These are phyloP conservation scores for Holotrichia oblita DNA, from an alignment of 1,140 invertebrate species.

Conservation along the genomic window DNA sequence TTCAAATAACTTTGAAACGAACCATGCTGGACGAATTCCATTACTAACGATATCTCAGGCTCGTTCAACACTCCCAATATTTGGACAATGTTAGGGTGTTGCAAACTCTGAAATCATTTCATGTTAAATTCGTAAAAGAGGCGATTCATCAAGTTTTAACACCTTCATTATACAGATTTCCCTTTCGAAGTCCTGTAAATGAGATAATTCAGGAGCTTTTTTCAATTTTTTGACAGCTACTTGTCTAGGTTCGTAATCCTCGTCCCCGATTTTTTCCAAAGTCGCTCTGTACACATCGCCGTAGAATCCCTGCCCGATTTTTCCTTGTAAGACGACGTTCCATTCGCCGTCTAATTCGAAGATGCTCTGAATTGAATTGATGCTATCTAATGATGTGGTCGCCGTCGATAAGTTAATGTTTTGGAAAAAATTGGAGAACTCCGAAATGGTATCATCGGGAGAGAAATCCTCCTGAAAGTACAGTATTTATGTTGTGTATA, in stretches of 20 bases:
- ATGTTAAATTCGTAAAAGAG: not conserved
- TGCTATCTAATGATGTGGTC: conserved; percentile 56
- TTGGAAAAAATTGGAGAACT: conserved; percentile 58
- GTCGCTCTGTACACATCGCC: conserved; percentile 76
- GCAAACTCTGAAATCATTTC: conserved; percentile 67
- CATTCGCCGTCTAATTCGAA: conserved; percentile 63
- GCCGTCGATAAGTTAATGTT: conserved; percentile 57
- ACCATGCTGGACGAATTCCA: conserved; percentile 87
- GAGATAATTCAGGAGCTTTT: conserved; percentile 60
- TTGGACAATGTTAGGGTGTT: conserved; percentile 88
- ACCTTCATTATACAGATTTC: conserved; percentile 82
- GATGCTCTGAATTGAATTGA: conserved; percentile 59
- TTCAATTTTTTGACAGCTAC: conserved; percentile 82
- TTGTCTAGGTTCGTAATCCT: conserved; percentile 60
- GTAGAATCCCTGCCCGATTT: conserved; percentile 76
- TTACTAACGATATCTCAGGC: conserved; percentile 81
- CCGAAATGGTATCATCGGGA: conserved; percentile 49
- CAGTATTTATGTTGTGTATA: too few species aligned
- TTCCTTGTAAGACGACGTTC: conserved; percentile 68
- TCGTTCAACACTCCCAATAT: conserved; percentile 83
- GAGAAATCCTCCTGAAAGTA: conserved; percentile 31
- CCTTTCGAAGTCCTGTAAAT: conserved; percentile 70
- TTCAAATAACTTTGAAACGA: conserved; percentile 83
- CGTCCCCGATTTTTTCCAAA: conserved; percentile 63
- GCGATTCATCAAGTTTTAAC: not conserved